Base-by-base conservation (phyloP, 2,888 invertebrate genomes). In the Bombylius major region DNA sequence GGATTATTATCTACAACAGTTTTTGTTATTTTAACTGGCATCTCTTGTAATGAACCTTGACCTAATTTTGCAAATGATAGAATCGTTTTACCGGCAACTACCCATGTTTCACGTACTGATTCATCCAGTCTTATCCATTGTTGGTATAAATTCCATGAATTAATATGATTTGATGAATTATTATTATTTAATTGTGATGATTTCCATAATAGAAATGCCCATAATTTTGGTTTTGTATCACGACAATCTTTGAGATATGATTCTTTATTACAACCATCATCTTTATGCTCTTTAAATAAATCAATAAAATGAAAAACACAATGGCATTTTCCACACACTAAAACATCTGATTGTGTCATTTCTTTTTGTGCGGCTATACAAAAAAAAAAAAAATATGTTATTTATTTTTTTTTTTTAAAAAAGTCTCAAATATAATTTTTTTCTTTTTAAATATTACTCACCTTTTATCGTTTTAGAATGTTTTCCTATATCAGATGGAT, bases 161-260 rank as follows among this genome's bases (percentile, higher is more conserved):
- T 79, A 33, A 78, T 77, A 62, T 77, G 80, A 7, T 76, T 72
- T 1, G 75, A 71, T 13, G 50, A 47, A 31, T 56, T 44, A 75
- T 77, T 63, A 36, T 68, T 69, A 60, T 68, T 64, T 46, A 77
- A 66, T 63, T 82, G 80, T 11, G 80, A 78, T 57, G 79, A 79
- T 67, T 90, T 90, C 89, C 89, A 90, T 47, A 90, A 69, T 5
- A 87, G 76, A 67, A 89, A 90, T 46, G 87, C 89, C 89, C 90
- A 89, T 11, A 89, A 86, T 74, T 89, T 87, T 9, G 89, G 84
- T 71, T 89, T 88, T 57, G 82, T 82, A 70, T 89, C 89, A 69
- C 81, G 81, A 67, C 82, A 82, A 65, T 85, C 71, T 31, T 71
- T 69, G 46, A 86, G 79, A 54, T 78, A 78, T 49, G 84, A 84